Percentiles rank a stretch among this genome's conserved stretches.
Evolutionary conservation across 1,140 invertebrate genomes (phyloP).

Genomic region (Micrasema longulum): DNA sequence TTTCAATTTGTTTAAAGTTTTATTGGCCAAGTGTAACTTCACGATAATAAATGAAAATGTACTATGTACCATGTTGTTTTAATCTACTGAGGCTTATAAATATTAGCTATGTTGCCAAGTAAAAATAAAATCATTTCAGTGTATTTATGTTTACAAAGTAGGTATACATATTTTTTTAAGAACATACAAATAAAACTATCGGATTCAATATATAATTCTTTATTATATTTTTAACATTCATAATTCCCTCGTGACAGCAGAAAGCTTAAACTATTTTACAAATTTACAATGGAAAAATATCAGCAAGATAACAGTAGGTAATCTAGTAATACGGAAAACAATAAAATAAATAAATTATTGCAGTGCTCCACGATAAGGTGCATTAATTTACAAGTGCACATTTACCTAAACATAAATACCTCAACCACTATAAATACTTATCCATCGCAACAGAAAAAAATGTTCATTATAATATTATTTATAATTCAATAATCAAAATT

Average conservation of each 20-base stretch:
- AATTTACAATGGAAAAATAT: conserved; percentile 11
- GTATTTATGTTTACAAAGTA: no score
- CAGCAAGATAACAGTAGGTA: background rate
- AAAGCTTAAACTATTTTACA: conserved; percentile 23
- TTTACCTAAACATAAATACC: conserved; percentile 38
- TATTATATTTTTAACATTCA: conserved; percentile 44
- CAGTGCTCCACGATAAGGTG: conserved; percentile 25
- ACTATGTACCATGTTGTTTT: no score
- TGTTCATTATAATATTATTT: conserved; percentile 13
- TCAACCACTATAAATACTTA: conserved; percentile 34
- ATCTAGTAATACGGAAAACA: conserved; percentile 2
- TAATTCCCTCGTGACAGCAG: conserved; percentile 21
- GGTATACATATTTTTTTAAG: no score
- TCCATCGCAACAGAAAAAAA: conserved; percentile 5
- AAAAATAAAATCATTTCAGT: no score
- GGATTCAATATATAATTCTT: conserved; percentile 35
- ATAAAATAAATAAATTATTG: conserved; percentile 37
- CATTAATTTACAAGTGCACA: conserved; percentile 45
- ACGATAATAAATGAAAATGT: no score
- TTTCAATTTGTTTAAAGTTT: no score
- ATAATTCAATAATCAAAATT: conserved; percentile 11
- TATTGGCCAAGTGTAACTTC: no score
- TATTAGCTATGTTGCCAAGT: no score
- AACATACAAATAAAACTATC: conserved; percentile 41
- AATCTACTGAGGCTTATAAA: no score